Evolutionary conservation across 1,140 invertebrate genomes (phyloP).

Genomic region (Drosophila pallidifrons): DNA sequence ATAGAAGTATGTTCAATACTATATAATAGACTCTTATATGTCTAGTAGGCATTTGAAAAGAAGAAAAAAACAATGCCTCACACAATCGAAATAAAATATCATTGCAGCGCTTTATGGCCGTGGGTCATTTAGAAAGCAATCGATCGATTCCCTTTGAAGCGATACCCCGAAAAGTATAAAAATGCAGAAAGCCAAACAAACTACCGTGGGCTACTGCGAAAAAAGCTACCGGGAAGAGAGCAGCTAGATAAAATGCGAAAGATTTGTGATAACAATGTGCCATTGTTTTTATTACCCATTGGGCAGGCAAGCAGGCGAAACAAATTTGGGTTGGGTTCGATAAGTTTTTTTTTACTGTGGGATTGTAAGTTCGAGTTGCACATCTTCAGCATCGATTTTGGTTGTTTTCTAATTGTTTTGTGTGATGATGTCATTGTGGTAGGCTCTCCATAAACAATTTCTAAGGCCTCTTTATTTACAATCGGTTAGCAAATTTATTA

Average conservation of each 20-base stretch:
- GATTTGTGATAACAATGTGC: conserved; percentile 71
- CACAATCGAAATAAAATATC: conserved; percentile 73
- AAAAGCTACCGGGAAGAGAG: conserved; percentile 81
- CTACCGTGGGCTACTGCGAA: conserved; percentile 80
- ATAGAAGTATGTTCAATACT: neutral
- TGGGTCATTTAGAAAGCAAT: conserved; percentile 80
- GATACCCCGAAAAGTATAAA: conserved; percentile 21
- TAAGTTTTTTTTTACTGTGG: neutral
- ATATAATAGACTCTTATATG: neutral
- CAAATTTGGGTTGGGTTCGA: conserved; percentile 71
- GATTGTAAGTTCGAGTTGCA: conserved; percentile 5
- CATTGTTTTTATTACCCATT: conserved; percentile 71
- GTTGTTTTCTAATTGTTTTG: conserved; percentile 30
- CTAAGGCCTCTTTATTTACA: conserved; percentile 34
- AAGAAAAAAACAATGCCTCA: conserved; percentile 22
- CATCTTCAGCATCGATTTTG: conserved; percentile 17
- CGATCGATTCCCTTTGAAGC: conserved; percentile 63
- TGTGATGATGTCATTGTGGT: conserved; percentile 33
- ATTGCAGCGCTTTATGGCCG: conserved; percentile 60
- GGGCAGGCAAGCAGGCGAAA: conserved; percentile 54
- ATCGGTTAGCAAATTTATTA: conserved; percentile 74
- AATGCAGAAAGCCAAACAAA: conserved; percentile 43
- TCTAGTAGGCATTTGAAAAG: neutral
- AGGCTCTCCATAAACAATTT: conserved; percentile 27
- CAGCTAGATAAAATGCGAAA: conserved; percentile 58